A percentile compares a stretch with the other conserved stretches of the same genome.
Evolutionary conservation across 2,888 invertebrate genomes (phyloP).

Genomic region (Baronia brevicornis): DNA sequence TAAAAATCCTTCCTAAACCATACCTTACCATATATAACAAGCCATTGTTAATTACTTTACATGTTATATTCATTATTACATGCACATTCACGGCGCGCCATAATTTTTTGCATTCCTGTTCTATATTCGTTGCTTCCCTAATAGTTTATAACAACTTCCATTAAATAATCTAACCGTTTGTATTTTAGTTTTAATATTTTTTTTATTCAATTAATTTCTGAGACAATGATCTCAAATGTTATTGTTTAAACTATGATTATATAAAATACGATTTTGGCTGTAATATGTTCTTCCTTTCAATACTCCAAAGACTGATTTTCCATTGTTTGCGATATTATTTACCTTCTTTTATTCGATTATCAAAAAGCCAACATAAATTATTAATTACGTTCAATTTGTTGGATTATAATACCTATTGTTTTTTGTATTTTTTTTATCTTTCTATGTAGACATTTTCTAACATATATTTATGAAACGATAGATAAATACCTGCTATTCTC

Average conservation of each 20-base stretch:
- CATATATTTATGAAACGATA: too few relatives aligned
- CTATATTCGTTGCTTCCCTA: too few relatives aligned
- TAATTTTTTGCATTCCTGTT: too few relatives aligned
- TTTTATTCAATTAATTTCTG: constrained; percentile 1
- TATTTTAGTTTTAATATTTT: background rate
- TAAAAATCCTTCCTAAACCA: too few relatives aligned
- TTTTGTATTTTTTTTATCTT: constrained; percentile 6
- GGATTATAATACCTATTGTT: constrained; percentile 7
- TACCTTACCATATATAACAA: too few relatives aligned
- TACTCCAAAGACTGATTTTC: constrained; percentile 36
- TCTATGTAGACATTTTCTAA: too few relatives aligned
- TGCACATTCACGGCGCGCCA: too few relatives aligned
- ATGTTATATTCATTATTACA: too few relatives aligned
- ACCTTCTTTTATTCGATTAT: constrained; percentile 2
- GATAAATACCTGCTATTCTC: background rate
- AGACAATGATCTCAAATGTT: background rate
- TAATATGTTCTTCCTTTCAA: constrained; percentile 32
- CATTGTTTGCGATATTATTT: constrained; percentile 15
- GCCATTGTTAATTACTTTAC: too few relatives aligned
- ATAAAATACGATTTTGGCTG: constrained; percentile 6
- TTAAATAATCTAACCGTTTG: too few relatives aligned
- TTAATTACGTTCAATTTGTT: constrained; percentile 1
- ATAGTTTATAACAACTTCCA: too few relatives aligned
- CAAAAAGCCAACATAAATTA: constrained; percentile 5
- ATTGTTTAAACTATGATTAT: background rate